These are phyloP conservation scores for Cirrhinus mrigala DNA, from an alignment of 2,797 vertebrate genomes.

Conservation along the genomic window DNA sequence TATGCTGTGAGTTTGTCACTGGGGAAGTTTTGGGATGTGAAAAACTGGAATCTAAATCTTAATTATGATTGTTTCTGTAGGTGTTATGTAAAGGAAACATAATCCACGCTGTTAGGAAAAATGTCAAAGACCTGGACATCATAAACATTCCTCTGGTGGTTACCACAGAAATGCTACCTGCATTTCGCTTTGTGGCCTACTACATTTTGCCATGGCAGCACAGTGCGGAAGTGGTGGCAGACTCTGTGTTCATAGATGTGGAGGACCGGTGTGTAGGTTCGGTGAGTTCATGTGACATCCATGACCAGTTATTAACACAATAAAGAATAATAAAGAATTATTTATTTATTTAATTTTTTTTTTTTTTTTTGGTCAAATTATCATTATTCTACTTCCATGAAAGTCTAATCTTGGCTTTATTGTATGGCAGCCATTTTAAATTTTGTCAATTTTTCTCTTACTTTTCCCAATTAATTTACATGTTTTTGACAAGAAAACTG, in stretches of 20 bases:
- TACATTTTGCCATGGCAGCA: conserved; percentile 67
- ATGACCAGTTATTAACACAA: background rate
- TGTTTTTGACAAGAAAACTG: too few species aligned
- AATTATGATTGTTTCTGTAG: conserved; percentile 58
- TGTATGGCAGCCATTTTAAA: too few species aligned
- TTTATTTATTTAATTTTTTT: background rate
- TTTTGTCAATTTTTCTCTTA: too few species aligned
- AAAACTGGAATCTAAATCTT: background rate
- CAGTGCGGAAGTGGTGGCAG: conserved; percentile 77
- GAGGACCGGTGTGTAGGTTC: conserved; percentile 76
- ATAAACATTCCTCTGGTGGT: conserved; percentile 66
- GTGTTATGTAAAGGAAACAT: conserved; percentile 80
- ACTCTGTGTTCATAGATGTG: conserved; percentile 82
- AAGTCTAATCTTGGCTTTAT: too few species aligned
- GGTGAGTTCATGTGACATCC: conserved; percentile 68
- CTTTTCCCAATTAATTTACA: too few species aligned
- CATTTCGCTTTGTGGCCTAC: conserved; percentile 80
- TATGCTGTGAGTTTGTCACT: conserved; percentile 74
- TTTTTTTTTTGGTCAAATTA: too few species aligned
- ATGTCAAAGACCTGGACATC: conserved; percentile 52
- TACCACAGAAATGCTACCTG: conserved; percentile 78
- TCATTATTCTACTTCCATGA: too few species aligned
- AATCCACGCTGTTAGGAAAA: conserved; percentile 34
- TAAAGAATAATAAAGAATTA: too few species aligned
- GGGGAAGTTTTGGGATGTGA: background rate